Evolutionary conservation across 2,113 vertebrate genomes (phyloP), one percentile per base, ranked within the genome.

Genomic region (Synodontis membranacea): DNA sequence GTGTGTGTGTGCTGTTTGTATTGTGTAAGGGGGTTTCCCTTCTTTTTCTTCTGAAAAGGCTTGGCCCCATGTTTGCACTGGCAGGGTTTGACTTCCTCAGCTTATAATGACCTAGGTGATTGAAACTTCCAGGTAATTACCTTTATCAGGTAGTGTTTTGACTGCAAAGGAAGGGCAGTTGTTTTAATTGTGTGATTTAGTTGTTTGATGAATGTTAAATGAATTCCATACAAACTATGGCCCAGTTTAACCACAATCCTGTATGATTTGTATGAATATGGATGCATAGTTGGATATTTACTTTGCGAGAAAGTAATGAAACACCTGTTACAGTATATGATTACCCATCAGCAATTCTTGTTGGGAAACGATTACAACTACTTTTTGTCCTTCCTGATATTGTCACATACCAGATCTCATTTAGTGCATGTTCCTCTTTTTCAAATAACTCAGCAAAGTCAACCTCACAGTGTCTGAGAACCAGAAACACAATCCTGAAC

Each of bases 111-210:
- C 66, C 74, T 79, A 88, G 85, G 86, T 89, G 93, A 94, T 50
- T 89, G 93, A 94, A 79, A 94, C 87, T 93, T 93, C 91, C 92
- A 86, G 88, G 89, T 91, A 89, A 94, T 93, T 92, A 91, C 89
- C 88, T 92, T 91, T 91, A 91, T 93, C 87, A 90, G 84, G 90
- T 91, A 86, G 19, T 92, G 91, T 92, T 92, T 88, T 90, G 90
- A 91, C 87, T 88, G 80, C 85, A 88, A 90, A 86, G 89, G 87
- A 79, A 37, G 48, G 79, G 48, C 34, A 81, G 28, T 46, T 31
- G 75, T 86, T 88, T 87, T 28, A 83, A 91, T 60, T 87, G 58
- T 86, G 80, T 83, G 72, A 80, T 42, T 52, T 83, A 88, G 66
- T 89, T 84, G 52, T 25, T 50, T 83, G 42, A 83, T 52, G 46